These are phyloP conservation scores for Caranx ignobilis DNA, from an alignment of 2,113 vertebrate species.

Conservation along the genomic window DNA sequence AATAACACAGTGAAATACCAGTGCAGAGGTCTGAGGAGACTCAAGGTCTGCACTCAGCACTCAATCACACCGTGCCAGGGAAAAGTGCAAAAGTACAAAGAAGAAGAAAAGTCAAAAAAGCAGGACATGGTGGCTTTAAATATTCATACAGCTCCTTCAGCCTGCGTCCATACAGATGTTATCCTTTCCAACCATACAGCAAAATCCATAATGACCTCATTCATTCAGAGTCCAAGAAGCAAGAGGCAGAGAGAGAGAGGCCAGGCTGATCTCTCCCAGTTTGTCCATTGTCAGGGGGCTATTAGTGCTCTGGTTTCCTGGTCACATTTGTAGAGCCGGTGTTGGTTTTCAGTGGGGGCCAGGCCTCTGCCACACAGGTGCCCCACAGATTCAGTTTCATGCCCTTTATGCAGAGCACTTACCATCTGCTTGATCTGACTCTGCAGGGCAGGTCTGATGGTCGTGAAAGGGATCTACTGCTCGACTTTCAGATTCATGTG, in stretches of 20 bases:
- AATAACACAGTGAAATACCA: background rate
- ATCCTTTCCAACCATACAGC: constrained; percentile 41
- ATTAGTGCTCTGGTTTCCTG: constrained; percentile 68
- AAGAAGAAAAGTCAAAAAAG: background rate
- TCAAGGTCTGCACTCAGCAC: background rate
- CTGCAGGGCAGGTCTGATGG: constrained; percentile 39
- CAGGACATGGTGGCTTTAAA: constrained; percentile 1
- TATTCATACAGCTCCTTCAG: constrained; percentile 29
- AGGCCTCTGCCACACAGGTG: constrained; percentile 69
- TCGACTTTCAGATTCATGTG: constrained; percentile 56
- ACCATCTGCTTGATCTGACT: constrained; percentile 76
- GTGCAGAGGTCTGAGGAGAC: background rate
- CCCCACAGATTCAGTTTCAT: constrained; percentile 74
- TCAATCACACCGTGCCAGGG: background rate
- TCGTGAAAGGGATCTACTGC: constrained; percentile 48
- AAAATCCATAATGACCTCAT: constrained; percentile 69
- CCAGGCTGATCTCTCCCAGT: constrained; percentile 48
- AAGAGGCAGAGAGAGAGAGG: constrained; percentile 43
- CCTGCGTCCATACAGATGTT: constrained; percentile 57
- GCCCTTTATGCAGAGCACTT: constrained; percentile 71
- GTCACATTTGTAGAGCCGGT: constrained; percentile 62
- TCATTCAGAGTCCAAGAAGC: constrained; percentile 44
- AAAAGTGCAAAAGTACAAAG: constrained; percentile 1
- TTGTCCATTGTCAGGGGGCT: constrained; percentile 57
- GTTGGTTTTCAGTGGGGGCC: constrained; percentile 68